Base-by-base conservation (phyloP, 1,140 invertebrate genomes). In the Nasonia longicornis region DNA sequence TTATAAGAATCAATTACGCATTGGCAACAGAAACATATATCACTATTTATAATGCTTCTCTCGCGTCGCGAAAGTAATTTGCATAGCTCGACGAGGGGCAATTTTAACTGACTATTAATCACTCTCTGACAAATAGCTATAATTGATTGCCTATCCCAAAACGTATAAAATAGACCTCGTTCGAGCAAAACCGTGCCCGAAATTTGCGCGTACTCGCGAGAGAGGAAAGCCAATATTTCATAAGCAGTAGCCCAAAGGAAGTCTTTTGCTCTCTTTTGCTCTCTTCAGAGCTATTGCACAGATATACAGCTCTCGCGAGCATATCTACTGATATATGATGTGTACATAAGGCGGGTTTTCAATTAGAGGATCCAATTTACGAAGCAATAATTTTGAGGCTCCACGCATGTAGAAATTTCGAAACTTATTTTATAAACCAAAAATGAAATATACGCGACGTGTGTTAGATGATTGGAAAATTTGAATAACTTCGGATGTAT, bases 171-270 rank as follows among this genome's bases (percentile, higher is more conserved):
- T 22, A 26, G 20, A 72, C 1, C 22, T 16, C 16, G 7, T 26
- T 48, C 12, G 42, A 8, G 20, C 7, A 73, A 73, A 48, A 48
- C n/a, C 2, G 48, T n/a, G 42, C 71, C 14, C 71, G 14, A 38
- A 71, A 71, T 35, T 38, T 35, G 69, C 35, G 69, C n/a, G 31
- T 3, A 26, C 26, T 26, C 26, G 26, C 26, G 3, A 42, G 29
- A 26, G 42, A 73, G 20, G 38, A 29, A 73, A 73, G 20, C 42
- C 45, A 48, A 73, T 73, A 73, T 48, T 52, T 73, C 71, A 73
- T 48, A 11, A 73, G 52, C 52, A 58, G 20, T 12, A 45, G 35
- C 35, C 16, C 66, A 16, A 26, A 14, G 22, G 66, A 67, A 67
- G 29, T 29, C 66, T 29, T 67, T 31, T 3, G 16, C 64, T 48